Percentiles rank a stretch among this genome's conserved stretches.
phyloP scores from a whole-genome alignment of 2,888 invertebrate species.

The Hylaea fasciaria region DNA sequence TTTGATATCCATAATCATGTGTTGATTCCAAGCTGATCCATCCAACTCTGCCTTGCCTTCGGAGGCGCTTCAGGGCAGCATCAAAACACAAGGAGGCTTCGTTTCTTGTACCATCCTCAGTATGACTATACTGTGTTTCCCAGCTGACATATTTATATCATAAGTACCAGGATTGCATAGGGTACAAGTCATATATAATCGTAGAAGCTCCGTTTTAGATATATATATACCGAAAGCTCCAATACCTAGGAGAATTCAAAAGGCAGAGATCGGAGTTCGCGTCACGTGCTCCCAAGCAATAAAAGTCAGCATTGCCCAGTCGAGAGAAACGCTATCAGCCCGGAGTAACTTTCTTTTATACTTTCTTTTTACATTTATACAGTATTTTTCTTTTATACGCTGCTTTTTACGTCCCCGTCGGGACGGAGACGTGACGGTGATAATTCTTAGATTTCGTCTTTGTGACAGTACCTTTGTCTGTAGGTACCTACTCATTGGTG shows the following conservation, averaged over 20 bases:
- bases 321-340: conserved; percentile 66
- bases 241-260: conserved; percentile 56
- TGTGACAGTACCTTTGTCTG: not conserved
- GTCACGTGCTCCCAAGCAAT: conserved; percentile 74
- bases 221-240: not conserved
- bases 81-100: no score
- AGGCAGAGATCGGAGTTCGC: conserved; percentile 59
- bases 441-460: conserved; percentile 43
- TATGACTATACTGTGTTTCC: no score
- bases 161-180: no score
- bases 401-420: conserved; percentile 69
- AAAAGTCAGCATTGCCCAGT: conserved; percentile 62
- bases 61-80: no score
- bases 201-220: not conserved
- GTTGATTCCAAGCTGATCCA: no score
- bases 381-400: conserved; percentile 41
- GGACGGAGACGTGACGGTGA: conserved; percentile 64
- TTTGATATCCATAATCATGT: no score
- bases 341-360: conserved; percentile 74
- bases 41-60: no score
- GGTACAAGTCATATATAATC: no score
- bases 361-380: conserved; percentile 71
- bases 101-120: no score
- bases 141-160: no score
- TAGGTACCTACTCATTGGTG: not conserved